phyloP scores from a whole-genome alignment of 2,888 invertebrate species.

The Hymenopus coronatus region DNA sequence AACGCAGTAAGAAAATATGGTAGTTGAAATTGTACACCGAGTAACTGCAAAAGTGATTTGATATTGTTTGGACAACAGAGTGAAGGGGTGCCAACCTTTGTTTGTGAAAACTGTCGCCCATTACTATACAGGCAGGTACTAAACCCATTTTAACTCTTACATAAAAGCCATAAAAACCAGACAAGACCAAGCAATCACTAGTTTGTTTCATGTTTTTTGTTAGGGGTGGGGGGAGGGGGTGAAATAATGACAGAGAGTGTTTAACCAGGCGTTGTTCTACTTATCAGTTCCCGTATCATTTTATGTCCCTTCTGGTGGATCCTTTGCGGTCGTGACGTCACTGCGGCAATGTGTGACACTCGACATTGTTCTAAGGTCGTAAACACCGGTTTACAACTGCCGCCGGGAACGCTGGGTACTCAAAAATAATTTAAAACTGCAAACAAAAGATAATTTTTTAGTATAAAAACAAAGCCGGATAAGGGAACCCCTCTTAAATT shows the following conservation, averaged over 20 bases:
- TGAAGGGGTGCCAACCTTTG: not conserved
- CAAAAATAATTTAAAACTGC: conserved; percentile 29
- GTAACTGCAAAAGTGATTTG: not conserved
- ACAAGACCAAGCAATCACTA: not conserved
- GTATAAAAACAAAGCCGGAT: conserved; percentile 22
- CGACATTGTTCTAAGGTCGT: conserved; percentile 6
- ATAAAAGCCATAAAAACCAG: not conserved
- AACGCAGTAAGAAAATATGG: not conserved
- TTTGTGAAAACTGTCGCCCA: not conserved
- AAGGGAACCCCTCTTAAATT: conserved; percentile 26
- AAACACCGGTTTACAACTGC: conserved; percentile 15
- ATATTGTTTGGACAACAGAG: not conserved
- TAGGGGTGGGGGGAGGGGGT: not conserved
- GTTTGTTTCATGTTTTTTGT: not conserved
- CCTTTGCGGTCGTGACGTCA: not conserved
- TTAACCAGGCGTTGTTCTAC: not conserved
- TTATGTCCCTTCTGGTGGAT: not conserved
- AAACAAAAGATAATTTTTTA: conserved; percentile 27
- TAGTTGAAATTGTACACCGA: not conserved
- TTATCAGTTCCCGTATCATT: not conserved
- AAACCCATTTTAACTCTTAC: not conserved
- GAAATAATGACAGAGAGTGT: not conserved
- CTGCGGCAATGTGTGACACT: not conserved
- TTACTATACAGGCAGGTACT: not conserved
- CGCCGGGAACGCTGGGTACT: not conserved